Conservation (phyloP, 2,888 invertebrate genomes). For the Conops quadrifasciatus region DNA sequence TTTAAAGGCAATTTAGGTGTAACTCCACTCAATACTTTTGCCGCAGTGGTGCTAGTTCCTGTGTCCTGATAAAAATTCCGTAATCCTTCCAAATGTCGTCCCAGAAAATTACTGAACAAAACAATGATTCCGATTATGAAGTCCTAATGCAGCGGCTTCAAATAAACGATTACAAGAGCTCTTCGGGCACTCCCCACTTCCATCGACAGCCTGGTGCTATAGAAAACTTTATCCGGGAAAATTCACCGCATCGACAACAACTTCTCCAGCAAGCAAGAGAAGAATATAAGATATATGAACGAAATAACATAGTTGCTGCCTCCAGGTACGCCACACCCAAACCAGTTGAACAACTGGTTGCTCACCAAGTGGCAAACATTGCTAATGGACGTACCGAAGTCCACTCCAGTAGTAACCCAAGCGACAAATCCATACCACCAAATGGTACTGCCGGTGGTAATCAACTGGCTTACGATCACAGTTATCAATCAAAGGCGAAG, state of each 20-base stretch:
- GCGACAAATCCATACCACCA: conserved; percentile 35
- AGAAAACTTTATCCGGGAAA: conserved; percentile 54
- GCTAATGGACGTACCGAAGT: conserved; percentile 48
- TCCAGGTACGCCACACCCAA: conserved; percentile 82
- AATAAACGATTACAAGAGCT: conserved; percentile 46
- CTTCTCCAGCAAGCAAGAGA: conserved; percentile 70
- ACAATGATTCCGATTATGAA: conserved; percentile 56
- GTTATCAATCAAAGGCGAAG: conserved; percentile 50
- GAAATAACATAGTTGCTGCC: conserved; percentile 78
- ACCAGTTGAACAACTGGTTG: conserved; percentile 66
- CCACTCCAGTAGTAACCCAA: conserved; percentile 20
- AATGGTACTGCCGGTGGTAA: conserved; percentile 59
- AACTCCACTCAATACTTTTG: conserved; percentile 5
- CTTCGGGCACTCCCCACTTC: conserved; percentile 37
- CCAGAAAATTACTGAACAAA: conserved; percentile 42
- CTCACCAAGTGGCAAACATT: conserved; percentile 64
- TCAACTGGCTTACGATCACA: conserved; percentile 56
- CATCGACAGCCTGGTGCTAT: conserved; percentile 54
- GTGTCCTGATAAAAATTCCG: neutral
- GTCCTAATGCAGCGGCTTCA: conserved; percentile 59
- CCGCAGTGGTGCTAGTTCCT: conserved; percentile 8
- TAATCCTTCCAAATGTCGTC: conserved; percentile 26
- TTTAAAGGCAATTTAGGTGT: conserved; percentile 9
- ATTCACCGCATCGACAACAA: conserved; percentile 44
- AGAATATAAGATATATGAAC: conserved; percentile 70